Evolutionary conservation across 1,140 invertebrate species (phyloP), one percentile per base, ranked within the genome.

Genomic region (Sminthurinus signatus): DNA sequence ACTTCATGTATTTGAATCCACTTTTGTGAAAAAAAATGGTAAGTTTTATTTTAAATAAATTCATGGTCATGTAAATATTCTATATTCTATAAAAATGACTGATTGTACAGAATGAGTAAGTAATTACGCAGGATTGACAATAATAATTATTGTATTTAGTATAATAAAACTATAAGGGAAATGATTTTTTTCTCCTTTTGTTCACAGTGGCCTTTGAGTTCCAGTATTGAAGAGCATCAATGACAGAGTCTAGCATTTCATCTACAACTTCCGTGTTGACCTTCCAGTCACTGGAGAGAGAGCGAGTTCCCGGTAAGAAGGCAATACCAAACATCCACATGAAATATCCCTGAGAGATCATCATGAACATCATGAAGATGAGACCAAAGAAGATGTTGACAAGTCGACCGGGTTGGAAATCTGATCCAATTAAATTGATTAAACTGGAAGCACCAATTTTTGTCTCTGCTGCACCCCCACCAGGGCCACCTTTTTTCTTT

Each of bases 221-320:
- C 65, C 65, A 71, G 29, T 68, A 68, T 25, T 65, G 60, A 17
- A 71, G 27, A 19, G 64, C 66, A 46, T 67, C 55, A 12, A 67
- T 39, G 36, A 71, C 39, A 4, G 23, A n/a, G 0, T 44, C 31
- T 12, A 68, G 21, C 1, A 64, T 2, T 1, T 31, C 4, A 10
- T 56, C 31, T 28, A 68, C 21, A 17, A 10, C 43, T 17, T 64
- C 60, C 2, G 19, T 15, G 43, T 72, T 51, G 17, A 72, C 0
- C 29, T 54, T 48, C 70, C 67, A 69, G 1, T 63, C 55, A 15
- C 46, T 31, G n/a, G n/a, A n/a, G n/a, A 67, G 42, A 10, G 65
- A 62, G 4, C 70, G 50, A 0, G 67, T 69, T 44, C 70, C 70
- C 23, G 70, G 70, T 1, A 72, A 60, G 54, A 58, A 72, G 17